phyloP scores from a whole-genome alignment of 2,113 vertebrate species.

The Nothoprocta pentlandii region DNA sequence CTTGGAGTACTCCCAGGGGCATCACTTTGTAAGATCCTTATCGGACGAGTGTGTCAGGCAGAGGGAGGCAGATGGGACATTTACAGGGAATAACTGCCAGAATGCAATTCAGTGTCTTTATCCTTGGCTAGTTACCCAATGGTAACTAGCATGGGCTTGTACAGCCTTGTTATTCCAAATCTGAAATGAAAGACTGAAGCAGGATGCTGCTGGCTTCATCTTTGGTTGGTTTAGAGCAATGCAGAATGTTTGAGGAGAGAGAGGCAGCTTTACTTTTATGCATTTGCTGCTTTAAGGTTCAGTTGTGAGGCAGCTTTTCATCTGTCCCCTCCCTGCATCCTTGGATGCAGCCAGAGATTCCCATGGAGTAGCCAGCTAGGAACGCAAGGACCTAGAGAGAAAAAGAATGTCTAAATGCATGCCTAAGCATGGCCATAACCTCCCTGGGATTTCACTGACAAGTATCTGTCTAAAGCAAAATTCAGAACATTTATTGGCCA shows the following conservation, averaged over 20 bases:
- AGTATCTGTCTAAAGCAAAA: neutral
- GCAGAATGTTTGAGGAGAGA: neutral
- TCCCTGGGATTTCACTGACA: neutral
- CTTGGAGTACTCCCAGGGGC: neutral
- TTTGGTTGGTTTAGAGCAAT: neutral
- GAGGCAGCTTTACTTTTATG: neutral
- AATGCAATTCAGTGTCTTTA: neutral
- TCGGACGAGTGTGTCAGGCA: rapidly evolving
- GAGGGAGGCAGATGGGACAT: neutral
- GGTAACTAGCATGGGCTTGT: neutral
- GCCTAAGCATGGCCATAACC: neutral
- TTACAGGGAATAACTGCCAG: neutral
- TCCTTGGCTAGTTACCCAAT: neutral
- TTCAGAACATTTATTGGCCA: neutral
- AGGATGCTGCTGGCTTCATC: neutral
- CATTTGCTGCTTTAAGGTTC: neutral
- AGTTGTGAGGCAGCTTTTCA: neutral
- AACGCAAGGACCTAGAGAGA: neutral
- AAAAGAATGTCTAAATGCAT: neutral
- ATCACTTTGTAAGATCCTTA: neutral
- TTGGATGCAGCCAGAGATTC: neutral
- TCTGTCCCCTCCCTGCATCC: neutral
- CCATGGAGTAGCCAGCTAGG: neutral
- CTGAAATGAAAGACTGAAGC: neutral
- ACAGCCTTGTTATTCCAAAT: neutral